Percentiles rank a stretch among this genome's conserved stretches.
phyloP scores from a whole-genome alignment of 2,113 vertebrate genomes.

The Holacanthus passer region DNA sequence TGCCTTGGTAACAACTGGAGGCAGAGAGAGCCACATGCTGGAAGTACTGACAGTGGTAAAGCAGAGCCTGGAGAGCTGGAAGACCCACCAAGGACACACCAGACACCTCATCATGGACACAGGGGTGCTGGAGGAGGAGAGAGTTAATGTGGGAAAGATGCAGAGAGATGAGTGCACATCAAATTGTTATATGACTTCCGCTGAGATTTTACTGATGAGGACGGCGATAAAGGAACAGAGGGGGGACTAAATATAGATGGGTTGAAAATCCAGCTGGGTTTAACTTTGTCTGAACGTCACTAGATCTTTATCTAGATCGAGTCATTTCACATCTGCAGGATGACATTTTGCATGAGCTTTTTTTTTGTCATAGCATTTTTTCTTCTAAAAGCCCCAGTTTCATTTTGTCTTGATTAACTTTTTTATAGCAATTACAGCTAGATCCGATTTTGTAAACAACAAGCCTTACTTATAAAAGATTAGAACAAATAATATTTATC shows the following conservation, averaged over 20 bases:
- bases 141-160: not conserved
- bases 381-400: no score
- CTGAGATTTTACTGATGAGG: not conserved
- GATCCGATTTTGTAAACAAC: not conserved
- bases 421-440: not conserved
- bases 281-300: no score
- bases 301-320: no score
- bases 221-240: no score
- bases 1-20: conserved; percentile 87
- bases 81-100: conserved; percentile 90
- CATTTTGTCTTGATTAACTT: not conserved
- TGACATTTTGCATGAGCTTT: conserved; percentile 23
- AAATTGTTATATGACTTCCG: no score
- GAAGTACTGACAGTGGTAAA: conserved; percentile 93
- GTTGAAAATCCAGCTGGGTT: no score
- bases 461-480: conserved; percentile 9
- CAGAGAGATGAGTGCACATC: conserved; percentile 19
- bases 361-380: no score
- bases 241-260: no score
- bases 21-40: conserved; percentile 88
- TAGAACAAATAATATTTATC: not conserved
- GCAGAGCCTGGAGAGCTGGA: conserved; percentile 90
- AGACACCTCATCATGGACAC: conserved; percentile 93
- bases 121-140: conserved; percentile 87
- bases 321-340: conserved; percentile 6